Base-by-base conservation (phyloP, 2,888 invertebrate species). In the Drosophila percnosoma region DNA sequence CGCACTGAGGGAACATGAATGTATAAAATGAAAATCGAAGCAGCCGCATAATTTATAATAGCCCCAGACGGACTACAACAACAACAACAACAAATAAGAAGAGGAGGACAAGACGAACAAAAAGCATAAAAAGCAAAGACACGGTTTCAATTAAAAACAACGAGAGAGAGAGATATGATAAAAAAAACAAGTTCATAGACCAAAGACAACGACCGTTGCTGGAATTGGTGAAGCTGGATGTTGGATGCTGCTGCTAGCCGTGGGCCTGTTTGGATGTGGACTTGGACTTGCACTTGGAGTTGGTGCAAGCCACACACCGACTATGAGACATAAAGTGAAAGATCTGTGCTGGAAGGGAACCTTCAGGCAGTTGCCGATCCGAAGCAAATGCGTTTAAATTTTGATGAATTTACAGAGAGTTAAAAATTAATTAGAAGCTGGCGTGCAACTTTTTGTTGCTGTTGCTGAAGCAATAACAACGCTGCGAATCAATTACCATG, bases 101-200 rank as follows among this genome's bases (percentile, higher is more conserved):
- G 58, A 61, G 42, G 64, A 61, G 68, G 63, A 55, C 42, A 51
- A 48, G 52, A 63, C 13, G 63, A 78, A 80, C 68, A 73, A 78
- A 73, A 76, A 64, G 58, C 71, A 82, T 74, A 71, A 75, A 73
- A 73, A 70, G 67, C 76, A 84, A 72, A 89, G 83, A 87, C 88
- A 87, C 80, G 80, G 84, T 87, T 84, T 87, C 86, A 86, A 87
- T 87, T 89, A 85, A 85, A 85, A 87, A 66, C 53, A 61, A 74
- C 57, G 61, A 59, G 34, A 59, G 54, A 48, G 40, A 48, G 40
- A 48, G 40, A 79, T 74, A 62, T 75, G 68, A 75, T 55, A 38
- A 54, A 49, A 72, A 27, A 83, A 82, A 84, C 86, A 87, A 89
- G 86, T 87, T 87, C 89, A 85, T 89, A 86, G 87, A 87, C 87